Percentiles rank a stretch among this genome's conserved stretches.
Conservation (phyloP, 2,113 vertebrate genomes). For the Labeo catla region DNA sequence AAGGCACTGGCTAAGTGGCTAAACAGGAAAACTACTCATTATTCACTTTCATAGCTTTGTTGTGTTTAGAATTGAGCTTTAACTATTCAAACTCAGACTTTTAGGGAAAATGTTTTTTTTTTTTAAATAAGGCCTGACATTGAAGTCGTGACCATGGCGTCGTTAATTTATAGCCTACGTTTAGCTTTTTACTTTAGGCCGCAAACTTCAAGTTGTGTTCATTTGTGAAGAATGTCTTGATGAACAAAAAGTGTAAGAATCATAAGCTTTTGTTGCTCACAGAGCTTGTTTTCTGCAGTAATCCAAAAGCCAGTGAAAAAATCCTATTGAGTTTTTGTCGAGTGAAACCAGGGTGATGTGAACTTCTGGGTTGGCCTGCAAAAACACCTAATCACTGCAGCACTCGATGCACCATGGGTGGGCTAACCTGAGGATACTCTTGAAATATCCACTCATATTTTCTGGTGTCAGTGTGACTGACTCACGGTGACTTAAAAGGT, state of each 20-base stretch:
- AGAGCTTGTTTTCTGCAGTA: not conserved
- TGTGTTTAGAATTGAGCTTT: not conserved
- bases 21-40: not conserved
- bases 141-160: not conserved
- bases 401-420: not conserved
- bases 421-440: not conserved
- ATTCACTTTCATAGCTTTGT: not conserved
- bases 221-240: not conserved
- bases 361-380: not conserved
- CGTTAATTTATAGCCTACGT: not conserved
- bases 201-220: not conserved
- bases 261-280: not conserved
- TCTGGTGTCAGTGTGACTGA: not conserved
- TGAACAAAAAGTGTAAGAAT: not conserved
- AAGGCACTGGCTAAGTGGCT: not conserved
- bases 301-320: not conserved
- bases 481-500: constrained; percentile 15
- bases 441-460: not conserved
- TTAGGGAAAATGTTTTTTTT: not conserved
- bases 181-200: not conserved
- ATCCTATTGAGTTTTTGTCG: not conserved
- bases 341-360: not conserved
- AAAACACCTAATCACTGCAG: not conserved
- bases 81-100: not conserved
- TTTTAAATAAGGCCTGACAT: not conserved